A percentile compares a stretch with the other conserved stretches of the same genome.
Evolutionary conservation across 2,797 vertebrate species (phyloP).

Genomic region (Pangasius sanitwongsei): DNA sequence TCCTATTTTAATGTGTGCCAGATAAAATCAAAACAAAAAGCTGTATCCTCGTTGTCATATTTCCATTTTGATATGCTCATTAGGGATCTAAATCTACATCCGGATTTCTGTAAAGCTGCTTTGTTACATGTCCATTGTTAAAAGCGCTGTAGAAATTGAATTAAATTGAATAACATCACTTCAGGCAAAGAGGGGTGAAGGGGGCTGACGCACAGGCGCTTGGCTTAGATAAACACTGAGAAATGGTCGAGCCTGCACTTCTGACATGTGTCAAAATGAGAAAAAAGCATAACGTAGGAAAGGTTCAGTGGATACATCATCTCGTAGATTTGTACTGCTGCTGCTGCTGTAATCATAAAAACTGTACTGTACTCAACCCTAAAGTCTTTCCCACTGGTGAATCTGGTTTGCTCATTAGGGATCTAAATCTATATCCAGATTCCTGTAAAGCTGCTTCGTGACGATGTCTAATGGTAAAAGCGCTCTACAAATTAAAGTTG

Average conservation of each 20-base stretch:
- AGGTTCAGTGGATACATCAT: not conserved
- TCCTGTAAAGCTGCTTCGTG: not conserved
- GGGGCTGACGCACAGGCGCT: not conserved
- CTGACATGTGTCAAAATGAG: not conserved
- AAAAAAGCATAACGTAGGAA: not conserved
- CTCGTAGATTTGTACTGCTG: not conserved
- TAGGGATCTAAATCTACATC: not conserved
- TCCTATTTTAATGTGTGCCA: not conserved
- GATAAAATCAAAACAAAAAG: not conserved
- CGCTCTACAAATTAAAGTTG: not conserved
- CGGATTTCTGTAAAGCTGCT: not conserved
- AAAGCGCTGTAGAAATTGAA: not conserved
- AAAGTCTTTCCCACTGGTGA: not conserved
- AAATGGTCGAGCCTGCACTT: not conserved
- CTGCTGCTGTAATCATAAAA: slow-evolving; percentile 9
- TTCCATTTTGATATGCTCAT: not conserved
- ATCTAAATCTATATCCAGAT: not conserved
- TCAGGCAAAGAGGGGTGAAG: not conserved
- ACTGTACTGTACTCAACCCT: not conserved
- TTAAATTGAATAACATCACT: not conserved
- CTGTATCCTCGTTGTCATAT: not conserved
- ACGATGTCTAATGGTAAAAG: not conserved
- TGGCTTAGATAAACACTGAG: not conserved
- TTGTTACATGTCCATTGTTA: not conserved
- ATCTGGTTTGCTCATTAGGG: not conserved